A percentile compares a stretch with the other conserved stretches of the same genome.
Evolutionary conservation across 2,113 vertebrate species (phyloP).

Genomic region (Anoplopoma fimbria): DNA sequence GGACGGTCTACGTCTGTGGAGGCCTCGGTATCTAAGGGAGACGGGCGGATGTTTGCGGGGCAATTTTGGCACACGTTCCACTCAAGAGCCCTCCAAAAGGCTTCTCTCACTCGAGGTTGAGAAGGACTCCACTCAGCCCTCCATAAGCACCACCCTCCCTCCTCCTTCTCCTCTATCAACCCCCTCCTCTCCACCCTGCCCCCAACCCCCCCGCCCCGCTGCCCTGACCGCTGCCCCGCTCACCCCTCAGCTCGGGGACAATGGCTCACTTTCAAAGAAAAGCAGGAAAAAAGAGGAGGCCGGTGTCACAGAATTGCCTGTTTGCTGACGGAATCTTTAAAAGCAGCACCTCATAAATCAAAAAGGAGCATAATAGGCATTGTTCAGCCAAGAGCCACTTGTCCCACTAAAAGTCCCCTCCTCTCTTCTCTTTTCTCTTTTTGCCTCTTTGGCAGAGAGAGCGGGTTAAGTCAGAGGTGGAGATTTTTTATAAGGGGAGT

Average conservation of each 20-base stretch:
- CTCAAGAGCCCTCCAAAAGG: constrained; percentile 76
- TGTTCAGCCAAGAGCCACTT: constrained; percentile 80
- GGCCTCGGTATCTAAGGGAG: constrained; percentile 13
- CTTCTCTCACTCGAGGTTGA: constrained; percentile 63
- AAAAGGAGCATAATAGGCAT: constrained; percentile 84
- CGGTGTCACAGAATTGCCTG: constrained; percentile 80
- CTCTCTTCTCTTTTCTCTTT: constrained; percentile 37
- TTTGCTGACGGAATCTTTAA: constrained; percentile 83
- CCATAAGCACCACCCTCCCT: constrained; percentile 47
- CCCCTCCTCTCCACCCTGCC: constrained; percentile 25
- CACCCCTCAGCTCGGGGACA: constrained; percentile 75
- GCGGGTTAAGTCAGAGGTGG: constrained; percentile 68
- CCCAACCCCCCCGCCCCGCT: constrained; percentile 53
- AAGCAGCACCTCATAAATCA: constrained; percentile 88
- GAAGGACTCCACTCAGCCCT: constrained; percentile 62
- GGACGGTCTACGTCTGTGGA: background rate
- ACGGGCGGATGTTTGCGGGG: constrained; percentile 41
- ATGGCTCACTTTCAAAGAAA: constrained; percentile 82
- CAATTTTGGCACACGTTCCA: constrained; percentile 71
- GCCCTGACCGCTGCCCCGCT: constrained; percentile 75
- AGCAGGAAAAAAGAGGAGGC: constrained; percentile 74
- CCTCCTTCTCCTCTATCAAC: constrained; percentile 38
- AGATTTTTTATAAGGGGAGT: constrained; percentile 45
- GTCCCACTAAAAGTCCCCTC: constrained; percentile 72
- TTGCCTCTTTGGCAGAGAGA: constrained; percentile 43